Base-by-base conservation (phyloP, 1,140 invertebrate species). In the Cotesia vestalis region DNA sequence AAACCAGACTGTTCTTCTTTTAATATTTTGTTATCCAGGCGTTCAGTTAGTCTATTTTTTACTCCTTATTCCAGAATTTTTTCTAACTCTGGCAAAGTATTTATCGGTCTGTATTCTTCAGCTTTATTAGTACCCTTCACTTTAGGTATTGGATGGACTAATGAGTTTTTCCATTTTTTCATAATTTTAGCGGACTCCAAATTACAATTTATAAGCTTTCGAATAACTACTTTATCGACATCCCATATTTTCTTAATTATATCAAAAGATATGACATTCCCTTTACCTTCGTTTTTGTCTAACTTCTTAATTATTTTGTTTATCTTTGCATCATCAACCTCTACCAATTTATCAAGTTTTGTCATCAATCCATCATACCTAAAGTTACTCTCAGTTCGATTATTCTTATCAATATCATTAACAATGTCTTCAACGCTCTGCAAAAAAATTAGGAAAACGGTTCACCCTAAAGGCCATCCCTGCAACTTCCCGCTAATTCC, bases 1-100 rank as follows among this genome's bases (percentile, higher is more conserved):
- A 76, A 76, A 9, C 75, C 72, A 38, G 69, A 76, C n/a, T 71
- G 73, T 11, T 70, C 36, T 38, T 75, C 74, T 17, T 40, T 61
- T 27, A 75, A 6, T 55, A 73, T 60, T 0, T 73, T 46, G 53
- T 76, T 73, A 36, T 66, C 57, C 9, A 76, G 55, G 35, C 55
- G 73, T 9, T 71, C 27, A 4, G n/a, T 40, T 51, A 77, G 4
- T 66, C 74, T 71, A 36, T 76, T 67, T 55, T 76, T 73, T 0
- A 77, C 73, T 38, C 72, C 17, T 51, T 74, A 1, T 72, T 79
- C 76, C 3, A 78, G n/a, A 55, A 78, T 38, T 62, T 77, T 77
- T 67, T 78, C 77, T 52, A 71, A 76, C 9, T 66, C 35, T 20
- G 75, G 71, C n/a, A 78, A 20, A 20, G 52, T 70, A 70, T 76